Evolutionary conservation across 2,797 vertebrate genomes (phyloP), one percentile per base, ranked within the genome.

Genomic region (Sebastes umbrosus): DNA sequence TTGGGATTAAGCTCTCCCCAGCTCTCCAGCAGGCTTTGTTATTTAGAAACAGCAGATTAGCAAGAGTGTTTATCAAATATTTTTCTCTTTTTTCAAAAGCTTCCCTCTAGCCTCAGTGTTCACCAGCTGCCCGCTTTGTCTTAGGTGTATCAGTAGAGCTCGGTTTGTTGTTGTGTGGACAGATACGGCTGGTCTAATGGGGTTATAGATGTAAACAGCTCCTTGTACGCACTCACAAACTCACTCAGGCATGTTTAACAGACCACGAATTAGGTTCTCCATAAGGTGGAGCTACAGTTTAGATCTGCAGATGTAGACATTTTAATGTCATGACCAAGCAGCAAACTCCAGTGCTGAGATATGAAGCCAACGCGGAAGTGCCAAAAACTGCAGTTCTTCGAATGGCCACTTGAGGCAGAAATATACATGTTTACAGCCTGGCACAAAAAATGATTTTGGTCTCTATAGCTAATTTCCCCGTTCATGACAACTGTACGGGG

Each of bases 11-110:
- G 74, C 77, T 66, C 75, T 76, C 77, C 59, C 69, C 71, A 68
- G 81, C 82, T 86, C 84, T 88, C 75, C 75, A 59, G 68, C 34
- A 16, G 75, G 69, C 64, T 88, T 87, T 92, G 86, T 91, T 92
- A 89, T 94, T 93, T 88, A 87, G 85, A 90, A 90, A 88, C 73
- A 60, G 83, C 77, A 90, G 90, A 93, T 95, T 93, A 94, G 84
- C 73, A 43, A 24, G 64, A 83, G 75, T 82, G 75, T 93, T 85
- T 82, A 84, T 92, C 78, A 52, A 82, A 79, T 74, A 90, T 87
- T 89, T 87, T 52, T 73, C 16, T 77, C 20, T 67, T 72, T 86
- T 52, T 76, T 82, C 71, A 58, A 74, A 90, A 76, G 75, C 84
- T 58, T 59, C 63, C 57, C 25, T 50, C 59, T 75, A 18, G 63